These are phyloP conservation scores for Chrysemys picta DNA, from an alignment of 2,113 vertebrate genomes.

Conservation along the genomic window DNA sequence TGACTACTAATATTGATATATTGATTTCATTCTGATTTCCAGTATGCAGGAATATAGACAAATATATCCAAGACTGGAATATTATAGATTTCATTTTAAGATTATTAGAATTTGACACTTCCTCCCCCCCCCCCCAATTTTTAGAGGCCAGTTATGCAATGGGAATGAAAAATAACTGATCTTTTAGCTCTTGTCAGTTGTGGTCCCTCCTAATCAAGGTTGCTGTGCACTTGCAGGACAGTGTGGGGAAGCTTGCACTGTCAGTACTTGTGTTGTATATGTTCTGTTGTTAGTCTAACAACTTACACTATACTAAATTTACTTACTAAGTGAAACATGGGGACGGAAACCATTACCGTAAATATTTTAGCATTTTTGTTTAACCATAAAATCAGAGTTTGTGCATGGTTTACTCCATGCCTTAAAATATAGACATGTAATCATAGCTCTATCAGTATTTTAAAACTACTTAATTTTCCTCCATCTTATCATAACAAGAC, in stretches of 20 bases:
- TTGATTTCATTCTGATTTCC: accelerated
- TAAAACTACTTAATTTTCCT: not conserved
- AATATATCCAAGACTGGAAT: not conserved
- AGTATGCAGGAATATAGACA: accelerated
- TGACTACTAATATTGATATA: not conserved
- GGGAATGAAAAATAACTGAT: not conserved
- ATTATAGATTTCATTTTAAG: not conserved
- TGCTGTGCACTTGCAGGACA: not conserved
- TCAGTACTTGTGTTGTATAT: not conserved
- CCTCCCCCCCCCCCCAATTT: not conserved
- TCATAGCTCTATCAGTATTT: not conserved
- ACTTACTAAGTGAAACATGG: not conserved
- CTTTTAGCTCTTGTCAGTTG: not conserved
- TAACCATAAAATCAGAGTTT: not conserved
- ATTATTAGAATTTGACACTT: not conserved
- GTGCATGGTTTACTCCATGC: not conserved
- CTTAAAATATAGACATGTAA: not conserved
- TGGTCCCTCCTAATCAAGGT: not conserved
- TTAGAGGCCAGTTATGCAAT: not conserved
- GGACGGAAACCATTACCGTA: not conserved
- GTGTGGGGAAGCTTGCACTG: not conserved
- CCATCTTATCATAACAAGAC: not conserved
- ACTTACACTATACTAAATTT: not conserved
- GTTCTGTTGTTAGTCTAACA: not conserved
- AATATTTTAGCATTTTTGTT: not conserved